Evolutionary conservation across 2,113 vertebrate species (phyloP).

Genomic region (Megaleporinus macrocephalus): DNA sequence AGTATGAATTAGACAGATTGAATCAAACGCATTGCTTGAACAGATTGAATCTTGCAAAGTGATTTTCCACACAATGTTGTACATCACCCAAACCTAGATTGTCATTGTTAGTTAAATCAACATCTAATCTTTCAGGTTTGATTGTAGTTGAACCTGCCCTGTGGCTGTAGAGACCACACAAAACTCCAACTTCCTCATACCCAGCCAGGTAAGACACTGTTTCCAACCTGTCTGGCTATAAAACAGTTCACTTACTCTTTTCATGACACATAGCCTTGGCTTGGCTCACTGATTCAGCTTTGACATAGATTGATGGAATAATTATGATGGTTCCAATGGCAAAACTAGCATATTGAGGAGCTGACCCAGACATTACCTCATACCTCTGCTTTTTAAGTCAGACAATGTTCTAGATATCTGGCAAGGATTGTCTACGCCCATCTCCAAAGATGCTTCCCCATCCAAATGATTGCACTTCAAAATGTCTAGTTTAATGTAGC

Average conservation of each 20-base stretch:
- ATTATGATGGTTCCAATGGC: neutral
- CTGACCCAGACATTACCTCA: slow-evolving; percentile 28
- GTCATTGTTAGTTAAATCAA: too few species aligned
- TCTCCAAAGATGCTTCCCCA: neutral
- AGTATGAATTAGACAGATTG: too few species aligned
- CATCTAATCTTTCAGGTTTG: neutral
- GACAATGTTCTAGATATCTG: neutral
- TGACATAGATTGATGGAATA: neutral
- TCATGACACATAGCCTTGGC: neutral
- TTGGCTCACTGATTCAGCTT: neutral
- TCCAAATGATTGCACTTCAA: slow-evolving; percentile 14
- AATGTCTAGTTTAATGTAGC: slow-evolving; percentile 30
- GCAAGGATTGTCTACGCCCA: neutral
- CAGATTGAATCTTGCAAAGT: too few species aligned
- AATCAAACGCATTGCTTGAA: too few species aligned
- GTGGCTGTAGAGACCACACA: neutral
- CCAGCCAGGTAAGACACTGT: neutral
- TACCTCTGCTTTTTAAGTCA: slow-evolving; percentile 21
- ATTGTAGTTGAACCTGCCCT: neutral
- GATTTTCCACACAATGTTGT: too few species aligned
- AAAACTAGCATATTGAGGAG: neutral
- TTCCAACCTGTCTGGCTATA: neutral
- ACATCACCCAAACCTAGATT: neutral
- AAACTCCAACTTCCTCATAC: neutral
- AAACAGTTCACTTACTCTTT: neutral